A percentile compares a stretch with the other conserved stretches of the same genome.
These are phyloP conservation scores for Crenichthys baileyi DNA, from an alignment of 2,797 vertebrate genomes.

Conservation along the genomic window DNA sequence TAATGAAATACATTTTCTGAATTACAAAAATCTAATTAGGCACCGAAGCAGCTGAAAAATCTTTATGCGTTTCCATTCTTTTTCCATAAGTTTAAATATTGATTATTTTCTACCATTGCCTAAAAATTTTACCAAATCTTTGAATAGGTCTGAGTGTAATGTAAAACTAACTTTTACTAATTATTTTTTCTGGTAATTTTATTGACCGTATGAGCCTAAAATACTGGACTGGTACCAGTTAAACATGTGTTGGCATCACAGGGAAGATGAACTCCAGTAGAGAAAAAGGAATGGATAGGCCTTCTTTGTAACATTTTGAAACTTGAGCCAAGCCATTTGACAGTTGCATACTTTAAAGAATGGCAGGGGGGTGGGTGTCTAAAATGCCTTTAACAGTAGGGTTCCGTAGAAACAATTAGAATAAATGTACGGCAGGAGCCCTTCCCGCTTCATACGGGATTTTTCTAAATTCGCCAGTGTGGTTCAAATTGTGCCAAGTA, in stretches of 20 bases:
- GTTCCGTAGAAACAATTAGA: slow-evolving; percentile 78
- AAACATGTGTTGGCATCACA: slow-evolving; percentile 75
- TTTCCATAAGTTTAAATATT: background rate
- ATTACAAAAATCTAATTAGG: background rate
- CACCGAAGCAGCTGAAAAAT: background rate
- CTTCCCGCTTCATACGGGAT: slow-evolving; percentile 76
- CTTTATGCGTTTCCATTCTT: background rate
- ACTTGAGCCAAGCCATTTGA: slow-evolving; percentile 75
- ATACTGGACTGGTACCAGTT: slow-evolving; percentile 74
- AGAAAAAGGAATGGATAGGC: slow-evolving; percentile 74
- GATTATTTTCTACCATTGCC: slow-evolving; percentile 4
- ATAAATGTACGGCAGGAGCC: slow-evolving; percentile 75
- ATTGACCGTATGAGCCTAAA: slow-evolving; percentile 67
- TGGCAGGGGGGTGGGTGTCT: slow-evolving; percentile 72
- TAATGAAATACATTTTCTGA: background rate
- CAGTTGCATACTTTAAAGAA: slow-evolving; percentile 72
- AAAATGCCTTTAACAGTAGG: slow-evolving; percentile 74
- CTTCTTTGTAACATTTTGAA: slow-evolving; percentile 65
- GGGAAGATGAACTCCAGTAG: slow-evolving; percentile 78
- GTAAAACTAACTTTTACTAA: slow-evolving; percentile 54
- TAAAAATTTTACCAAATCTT: slow-evolving; percentile 26
- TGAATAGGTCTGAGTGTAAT: slow-evolving; percentile 29
- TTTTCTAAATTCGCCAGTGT: slow-evolving; percentile 78
- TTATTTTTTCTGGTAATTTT: slow-evolving; percentile 43
- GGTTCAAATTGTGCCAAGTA: slow-evolving; percentile 77